phyloP scores from a whole-genome alignment of 2,888 invertebrate genomes.

The Lysandra coridon region DNA sequence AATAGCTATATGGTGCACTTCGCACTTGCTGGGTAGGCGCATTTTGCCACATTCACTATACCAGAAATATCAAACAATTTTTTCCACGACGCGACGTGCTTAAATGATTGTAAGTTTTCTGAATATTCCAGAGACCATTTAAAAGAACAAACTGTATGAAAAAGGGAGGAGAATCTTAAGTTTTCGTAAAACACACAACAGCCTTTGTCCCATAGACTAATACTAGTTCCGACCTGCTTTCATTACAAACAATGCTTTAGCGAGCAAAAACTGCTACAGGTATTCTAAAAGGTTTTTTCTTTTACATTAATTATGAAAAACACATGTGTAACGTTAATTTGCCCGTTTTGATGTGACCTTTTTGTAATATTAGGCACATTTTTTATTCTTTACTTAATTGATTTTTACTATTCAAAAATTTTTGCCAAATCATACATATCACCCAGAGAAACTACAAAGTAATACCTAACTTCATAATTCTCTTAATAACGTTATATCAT shows the following conservation, averaged over 20 bases:
- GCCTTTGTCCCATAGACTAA: constrained; percentile 34
- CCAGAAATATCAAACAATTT: too few species aligned
- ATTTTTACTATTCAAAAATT: too few species aligned
- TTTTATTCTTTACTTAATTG: too few species aligned
- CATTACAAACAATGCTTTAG: constrained; percentile 34
- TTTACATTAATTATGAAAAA: background rate
- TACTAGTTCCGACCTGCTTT: constrained; percentile 30
- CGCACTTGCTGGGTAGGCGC: too few species aligned
- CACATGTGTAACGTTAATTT: background rate
- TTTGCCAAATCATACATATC: too few species aligned
- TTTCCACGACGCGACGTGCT: background rate
- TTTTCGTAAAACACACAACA: constrained; percentile 31
- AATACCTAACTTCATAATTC: too few species aligned
- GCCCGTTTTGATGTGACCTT: constrained; percentile 4
- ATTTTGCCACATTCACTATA: too few species aligned
- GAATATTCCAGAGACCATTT: constrained; percentile 5
- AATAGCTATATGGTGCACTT: too few species aligned
- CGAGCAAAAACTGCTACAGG: constrained; percentile 27
- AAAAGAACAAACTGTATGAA: constrained; percentile 31
- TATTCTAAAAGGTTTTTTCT: constrained; percentile 29
- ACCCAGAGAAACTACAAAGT: too few species aligned
- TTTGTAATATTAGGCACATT: background rate
- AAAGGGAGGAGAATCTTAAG: constrained; percentile 20
- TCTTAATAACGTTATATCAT: too few species aligned
- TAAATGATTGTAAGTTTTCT: background rate